These are phyloP conservation scores for Acleris cristana DNA, from an alignment of 2,888 invertebrate genomes.

Conservation along the genomic window DNA sequence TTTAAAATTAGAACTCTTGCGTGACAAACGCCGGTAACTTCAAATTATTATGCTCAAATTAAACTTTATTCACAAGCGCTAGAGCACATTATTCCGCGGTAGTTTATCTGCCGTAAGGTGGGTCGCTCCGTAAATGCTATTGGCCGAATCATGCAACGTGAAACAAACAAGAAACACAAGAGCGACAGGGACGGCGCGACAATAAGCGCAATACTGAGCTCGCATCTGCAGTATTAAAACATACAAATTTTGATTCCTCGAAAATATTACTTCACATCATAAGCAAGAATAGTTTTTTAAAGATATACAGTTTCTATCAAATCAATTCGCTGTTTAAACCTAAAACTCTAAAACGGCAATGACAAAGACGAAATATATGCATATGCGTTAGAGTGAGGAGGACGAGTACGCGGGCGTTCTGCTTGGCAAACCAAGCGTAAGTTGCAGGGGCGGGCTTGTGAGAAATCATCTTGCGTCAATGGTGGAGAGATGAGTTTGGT, in stretches of 20 bases:
- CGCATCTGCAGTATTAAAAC: slow-evolving; percentile 39
- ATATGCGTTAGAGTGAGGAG: slow-evolving; percentile 52
- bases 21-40: slow-evolving; percentile 82
- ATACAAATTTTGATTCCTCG: slow-evolving; percentile 15
- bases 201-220: slow-evolving; percentile 43
- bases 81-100: slow-evolving; percentile 78
- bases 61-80: slow-evolving; percentile 78
- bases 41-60: slow-evolving; percentile 78
- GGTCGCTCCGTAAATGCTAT: slow-evolving; percentile 81
- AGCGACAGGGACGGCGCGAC: slow-evolving; percentile 72
- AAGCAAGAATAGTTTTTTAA: slow-evolving; percentile 20
- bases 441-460: slow-evolving; percentile 27
- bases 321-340: slow-evolving; percentile 46
- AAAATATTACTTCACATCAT: slow-evolving; percentile 11
- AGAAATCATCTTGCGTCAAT: slow-evolving; percentile 42
- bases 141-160: slow-evolving; percentile 79
- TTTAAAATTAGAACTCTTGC: slow-evolving; percentile 84
- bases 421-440: slow-evolving; percentile 45
- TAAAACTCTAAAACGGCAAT: slow-evolving; percentile 51
- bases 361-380: slow-evolving; percentile 59
- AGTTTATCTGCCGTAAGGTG: slow-evolving; percentile 79
- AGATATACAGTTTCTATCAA: slow-evolving; percentile 37
- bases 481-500: slow-evolving; percentile 42
- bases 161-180: slow-evolving; percentile 80
- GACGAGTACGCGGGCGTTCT: slow-evolving; percentile 59